phyloP scores from a whole-genome alignment of 2,113 vertebrate species.

The Chrysemys picta region DNA sequence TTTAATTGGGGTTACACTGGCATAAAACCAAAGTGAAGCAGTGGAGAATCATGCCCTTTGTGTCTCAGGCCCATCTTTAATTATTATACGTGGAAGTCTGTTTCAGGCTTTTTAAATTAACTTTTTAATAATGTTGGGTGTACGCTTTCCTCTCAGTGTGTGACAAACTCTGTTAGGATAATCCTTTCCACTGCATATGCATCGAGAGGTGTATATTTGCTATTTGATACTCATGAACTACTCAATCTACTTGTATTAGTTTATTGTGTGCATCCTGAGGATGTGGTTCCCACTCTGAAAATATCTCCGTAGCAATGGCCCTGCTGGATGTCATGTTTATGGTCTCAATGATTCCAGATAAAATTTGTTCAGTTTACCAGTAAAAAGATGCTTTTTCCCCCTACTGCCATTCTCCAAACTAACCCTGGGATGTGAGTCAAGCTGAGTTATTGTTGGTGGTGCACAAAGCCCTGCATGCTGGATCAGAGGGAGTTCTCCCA shows the following conservation, averaged over 20 bases:
- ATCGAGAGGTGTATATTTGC: background rate
- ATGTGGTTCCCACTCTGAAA: background rate
- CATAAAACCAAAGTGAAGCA: background rate
- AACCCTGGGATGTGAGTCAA: background rate
- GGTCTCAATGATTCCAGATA: background rate
- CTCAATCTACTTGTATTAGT: background rate
- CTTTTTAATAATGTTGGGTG: background rate
- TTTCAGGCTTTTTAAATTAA: background rate
- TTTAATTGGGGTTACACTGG: background rate
- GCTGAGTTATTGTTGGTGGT: background rate
- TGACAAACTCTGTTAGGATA: background rate
- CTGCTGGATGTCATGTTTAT: background rate
- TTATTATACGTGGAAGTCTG: background rate
- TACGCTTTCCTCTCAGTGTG: background rate
- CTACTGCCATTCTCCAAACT: background rate
- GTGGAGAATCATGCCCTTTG: background rate
- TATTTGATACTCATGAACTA: background rate
- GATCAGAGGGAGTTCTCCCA: background rate
- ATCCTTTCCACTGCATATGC: background rate
- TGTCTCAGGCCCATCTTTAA: background rate
- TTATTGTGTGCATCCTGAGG: background rate
- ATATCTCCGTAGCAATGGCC: background rate
- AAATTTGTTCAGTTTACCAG: conserved; percentile 15
- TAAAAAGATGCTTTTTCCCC: background rate
- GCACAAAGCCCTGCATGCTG: background rate